A percentile compares a stretch with the other conserved stretches of the same genome.
phyloP scores from a whole-genome alignment of 2,888 invertebrate genomes.

The Achlya flavicornis region DNA sequence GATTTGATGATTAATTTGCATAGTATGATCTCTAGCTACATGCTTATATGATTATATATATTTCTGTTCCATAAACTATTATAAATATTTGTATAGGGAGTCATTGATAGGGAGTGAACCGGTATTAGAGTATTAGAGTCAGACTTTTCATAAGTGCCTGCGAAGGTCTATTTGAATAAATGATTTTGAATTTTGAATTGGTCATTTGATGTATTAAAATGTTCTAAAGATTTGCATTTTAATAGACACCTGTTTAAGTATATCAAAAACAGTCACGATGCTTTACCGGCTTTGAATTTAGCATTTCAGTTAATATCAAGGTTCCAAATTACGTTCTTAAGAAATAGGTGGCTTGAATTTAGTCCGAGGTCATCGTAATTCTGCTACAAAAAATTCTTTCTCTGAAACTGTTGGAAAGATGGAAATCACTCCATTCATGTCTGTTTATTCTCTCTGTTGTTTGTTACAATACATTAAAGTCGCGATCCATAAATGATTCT shows the following conservation, averaged over 20 bases:
- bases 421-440: conserved; percentile 3
- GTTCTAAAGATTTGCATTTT: conserved; percentile 6
- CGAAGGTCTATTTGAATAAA: too few relatives aligned
- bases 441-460: conserved; percentile 4
- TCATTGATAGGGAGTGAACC: too few relatives aligned
- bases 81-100: too few relatives aligned
- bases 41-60: too few relatives aligned
- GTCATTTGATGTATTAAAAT: conserved; percentile 2
- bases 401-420: conserved; percentile 22
- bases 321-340: conserved; percentile 50
- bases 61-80: too few relatives aligned
- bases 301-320: conserved; percentile 64
- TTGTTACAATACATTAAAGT: conserved; percentile 4
- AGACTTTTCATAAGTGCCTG: too few relatives aligned
- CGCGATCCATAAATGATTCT: not conserved
- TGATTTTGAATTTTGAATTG: too few relatives aligned
- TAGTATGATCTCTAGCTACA: too few relatives aligned
- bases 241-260: not conserved
- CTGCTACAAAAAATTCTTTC: conserved; percentile 43
- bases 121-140: too few relatives aligned
- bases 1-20: too few relatives aligned
- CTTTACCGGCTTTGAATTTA: conserved; percentile 42
- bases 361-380: conserved; percentile 53
- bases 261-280: conserved; percentile 48
- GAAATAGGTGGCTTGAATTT: conserved; percentile 54